Evolutionary conservation across 2,888 invertebrate species (phyloP).

Genomic region (Sinotaia quadrata): DNA sequence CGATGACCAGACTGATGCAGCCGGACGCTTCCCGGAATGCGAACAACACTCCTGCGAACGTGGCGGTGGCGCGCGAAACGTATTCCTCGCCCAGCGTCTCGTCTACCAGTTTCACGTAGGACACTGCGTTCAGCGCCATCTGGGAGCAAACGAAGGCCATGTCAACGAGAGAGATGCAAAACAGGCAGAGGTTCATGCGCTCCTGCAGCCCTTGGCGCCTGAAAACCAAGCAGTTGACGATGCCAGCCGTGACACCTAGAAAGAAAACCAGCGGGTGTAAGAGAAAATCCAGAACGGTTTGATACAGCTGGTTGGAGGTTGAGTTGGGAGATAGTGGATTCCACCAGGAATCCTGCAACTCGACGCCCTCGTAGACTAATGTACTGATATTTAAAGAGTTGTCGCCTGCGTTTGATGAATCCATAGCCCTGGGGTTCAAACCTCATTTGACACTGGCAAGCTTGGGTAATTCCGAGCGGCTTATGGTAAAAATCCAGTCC

Average conservation of each 20-base stretch:
- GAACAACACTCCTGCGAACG: slow-evolving; percentile 11
- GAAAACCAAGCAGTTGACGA: slow-evolving; percentile 12
- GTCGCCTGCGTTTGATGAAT: no score
- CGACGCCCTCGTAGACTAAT: no score
- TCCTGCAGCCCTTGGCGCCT: slow-evolving; percentile 6
- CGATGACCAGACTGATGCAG: slow-evolving; percentile 23
- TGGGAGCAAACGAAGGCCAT: not conserved
- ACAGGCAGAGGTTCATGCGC: no score
- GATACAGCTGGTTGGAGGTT: no score
- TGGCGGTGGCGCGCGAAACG: slow-evolving; percentile 1
- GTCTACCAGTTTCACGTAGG: not conserved
- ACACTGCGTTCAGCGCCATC: slow-evolving; percentile 6
- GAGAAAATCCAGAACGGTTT: slow-evolving; percentile 3
- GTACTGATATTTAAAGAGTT: no score
- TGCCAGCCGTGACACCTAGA: slow-evolving; percentile 10
- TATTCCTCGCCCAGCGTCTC: not conserved
- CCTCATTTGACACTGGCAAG: no score
- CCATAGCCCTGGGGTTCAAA: no score
- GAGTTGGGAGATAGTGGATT: no score
- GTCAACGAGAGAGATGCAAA: slow-evolving; percentile 17
- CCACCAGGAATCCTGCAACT: no score
- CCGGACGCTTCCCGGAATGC: slow-evolving; percentile 13
- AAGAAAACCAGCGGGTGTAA: slow-evolving; percentile 10
- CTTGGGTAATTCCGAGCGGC: no score
- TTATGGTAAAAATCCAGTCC: no score